These are phyloP conservation scores for Protodeltote pygarga DNA, from an alignment of 2,888 invertebrate species.

Conservation along the genomic window DNA sequence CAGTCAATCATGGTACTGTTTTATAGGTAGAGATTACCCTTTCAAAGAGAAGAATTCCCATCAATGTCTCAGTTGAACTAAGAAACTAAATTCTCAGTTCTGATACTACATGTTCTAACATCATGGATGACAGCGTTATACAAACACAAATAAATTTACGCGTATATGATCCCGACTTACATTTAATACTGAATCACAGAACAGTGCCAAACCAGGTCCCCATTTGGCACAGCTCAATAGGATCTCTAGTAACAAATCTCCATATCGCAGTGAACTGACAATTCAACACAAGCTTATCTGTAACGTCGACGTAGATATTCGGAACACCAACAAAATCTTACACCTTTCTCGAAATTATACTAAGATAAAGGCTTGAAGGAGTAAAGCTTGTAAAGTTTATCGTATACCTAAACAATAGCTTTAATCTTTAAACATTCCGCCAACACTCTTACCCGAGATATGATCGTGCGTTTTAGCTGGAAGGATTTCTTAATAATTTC, in stretches of 20 bases:
- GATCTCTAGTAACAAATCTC: slow-evolving; percentile 12
- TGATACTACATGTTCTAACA: too few relatives aligned
- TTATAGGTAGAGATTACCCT: too few relatives aligned
- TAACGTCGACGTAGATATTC: slow-evolving; percentile 4
- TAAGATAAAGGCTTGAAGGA: background rate
- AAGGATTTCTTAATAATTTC: slow-evolving; percentile 8
- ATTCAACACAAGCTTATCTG: slow-evolving; percentile 15
- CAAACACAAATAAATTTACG: slow-evolving; percentile 18
- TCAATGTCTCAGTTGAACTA: too few relatives aligned
- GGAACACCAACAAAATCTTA: background rate
- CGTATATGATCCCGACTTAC: slow-evolving; percentile 14
- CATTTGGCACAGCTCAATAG: slow-evolving; percentile 27
- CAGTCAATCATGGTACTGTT: too few relatives aligned
- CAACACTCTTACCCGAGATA: slow-evolving; percentile 1
- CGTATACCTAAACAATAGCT: background rate
- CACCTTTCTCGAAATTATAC: background rate
- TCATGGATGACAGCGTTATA: slow-evolving; percentile 15
- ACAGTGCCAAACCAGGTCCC: slow-evolving; percentile 20
- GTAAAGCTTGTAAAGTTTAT: background rate
- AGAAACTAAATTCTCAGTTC: too few relatives aligned
- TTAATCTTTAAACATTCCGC: background rate
- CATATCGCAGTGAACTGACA: slow-evolving; percentile 4
- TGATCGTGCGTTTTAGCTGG: background rate
- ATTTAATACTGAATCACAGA: slow-evolving; percentile 19
- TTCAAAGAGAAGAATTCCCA: too few relatives aligned